phyloP scores from a whole-genome alignment of 2,113 vertebrate species.

The Callithrix jacchus region DNA sequence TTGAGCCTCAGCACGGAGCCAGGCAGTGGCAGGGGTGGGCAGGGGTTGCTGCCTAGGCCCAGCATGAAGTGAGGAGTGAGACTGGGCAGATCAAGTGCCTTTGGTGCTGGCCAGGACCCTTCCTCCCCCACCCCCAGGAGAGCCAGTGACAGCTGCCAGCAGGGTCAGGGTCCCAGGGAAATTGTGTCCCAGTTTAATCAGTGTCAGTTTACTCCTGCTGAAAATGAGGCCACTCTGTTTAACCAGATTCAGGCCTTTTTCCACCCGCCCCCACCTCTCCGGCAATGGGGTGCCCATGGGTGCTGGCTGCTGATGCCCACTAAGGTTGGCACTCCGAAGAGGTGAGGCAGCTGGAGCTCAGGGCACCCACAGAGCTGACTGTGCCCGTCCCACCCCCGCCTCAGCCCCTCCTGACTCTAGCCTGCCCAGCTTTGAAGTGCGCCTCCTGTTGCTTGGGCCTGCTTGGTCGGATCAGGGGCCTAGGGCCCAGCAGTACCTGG shows the following conservation, averaged over 20 bases:
- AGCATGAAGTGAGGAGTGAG: neutral
- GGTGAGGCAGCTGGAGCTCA: neutral
- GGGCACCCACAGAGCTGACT: neutral
- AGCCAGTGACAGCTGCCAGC: neutral
- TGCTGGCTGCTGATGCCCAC: neutral
- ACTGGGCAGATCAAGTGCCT: neutral
- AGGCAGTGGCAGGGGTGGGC: neutral
- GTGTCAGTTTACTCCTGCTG: conserved; percentile 52
- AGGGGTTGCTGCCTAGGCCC: neutral
- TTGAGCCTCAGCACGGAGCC: neutral
- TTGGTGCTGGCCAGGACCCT: neutral
- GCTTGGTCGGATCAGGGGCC: neutral
- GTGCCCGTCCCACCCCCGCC: neutral
- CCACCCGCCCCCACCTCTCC: neutral
- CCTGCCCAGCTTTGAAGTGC: neutral
- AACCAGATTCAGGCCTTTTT: neutral
- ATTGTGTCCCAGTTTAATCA: conserved; percentile 70
- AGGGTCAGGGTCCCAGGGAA: conserved; percentile 63
- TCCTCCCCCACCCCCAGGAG: neutral
- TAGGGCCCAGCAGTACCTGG: neutral
- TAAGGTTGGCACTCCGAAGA: neutral
- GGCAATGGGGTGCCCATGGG: neutral
- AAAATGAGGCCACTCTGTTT: conserved; percentile 51
- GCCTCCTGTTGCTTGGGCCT: neutral
- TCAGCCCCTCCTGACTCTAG: neutral